Conservation (phyloP, 1,140 invertebrate genomes). For the Drosophila parabipectinata region DNA sequence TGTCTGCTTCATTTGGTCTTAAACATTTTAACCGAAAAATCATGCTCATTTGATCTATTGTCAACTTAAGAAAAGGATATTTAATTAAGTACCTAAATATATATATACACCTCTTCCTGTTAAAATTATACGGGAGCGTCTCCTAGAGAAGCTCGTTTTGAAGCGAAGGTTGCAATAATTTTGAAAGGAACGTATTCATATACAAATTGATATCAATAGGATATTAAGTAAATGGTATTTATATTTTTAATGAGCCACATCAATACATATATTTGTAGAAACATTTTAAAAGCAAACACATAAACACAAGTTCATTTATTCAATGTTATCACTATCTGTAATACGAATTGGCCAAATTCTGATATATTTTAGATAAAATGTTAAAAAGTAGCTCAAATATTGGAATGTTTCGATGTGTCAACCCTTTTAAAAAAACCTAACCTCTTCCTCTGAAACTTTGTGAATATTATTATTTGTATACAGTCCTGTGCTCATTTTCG, state of each 20-base stretch:
- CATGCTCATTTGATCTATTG: constrained; percentile 27
- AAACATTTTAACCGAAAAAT: constrained; percentile 20
- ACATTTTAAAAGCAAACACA: constrained; percentile 10
- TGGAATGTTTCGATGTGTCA: constrained; percentile 25
- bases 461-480: too few relatives aligned
- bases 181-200: constrained; percentile 48
- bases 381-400: constrained; percentile 49
- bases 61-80: constrained; percentile 21
- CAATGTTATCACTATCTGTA: constrained; percentile 29
- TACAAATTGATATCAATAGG: constrained; percentile 55
- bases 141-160: constrained; percentile 31
- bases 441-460: not conserved
- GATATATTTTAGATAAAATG: constrained; percentile 26
- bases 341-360: constrained; percentile 47
- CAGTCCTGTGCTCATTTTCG: too few relatives aligned
- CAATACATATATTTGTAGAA: constrained; percentile 47
- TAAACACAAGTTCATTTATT: constrained; percentile 38
- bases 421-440: constrained; percentile 4
- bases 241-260: constrained; percentile 64
- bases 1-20: constrained; percentile 35
- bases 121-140: constrained; percentile 34
- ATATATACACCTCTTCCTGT: constrained; percentile 60
- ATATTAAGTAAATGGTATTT: constrained; percentile 62
- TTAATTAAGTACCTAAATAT: constrained; percentile 42
- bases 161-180: constrained; percentile 57